phyloP scores from a whole-genome alignment of 2,888 invertebrate genomes.

The Luperina testacea region DNA sequence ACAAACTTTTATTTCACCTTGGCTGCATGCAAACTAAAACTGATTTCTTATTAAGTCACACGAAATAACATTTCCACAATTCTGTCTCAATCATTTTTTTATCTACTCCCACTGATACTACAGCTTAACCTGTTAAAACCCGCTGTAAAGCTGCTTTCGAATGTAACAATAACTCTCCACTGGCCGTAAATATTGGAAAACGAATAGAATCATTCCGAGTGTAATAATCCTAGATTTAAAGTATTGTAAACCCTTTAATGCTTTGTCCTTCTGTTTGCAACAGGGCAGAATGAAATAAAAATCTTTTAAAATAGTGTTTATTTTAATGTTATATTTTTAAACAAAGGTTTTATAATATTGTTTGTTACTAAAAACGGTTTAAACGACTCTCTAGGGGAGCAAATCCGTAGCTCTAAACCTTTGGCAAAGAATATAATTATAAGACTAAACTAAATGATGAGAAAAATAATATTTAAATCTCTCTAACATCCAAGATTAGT shows the following conservation, averaged over 20 bases:
- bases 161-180: slow-evolving; percentile 61
- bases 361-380: not conserved
- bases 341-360: not conserved
- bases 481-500: not conserved
- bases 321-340: not conserved
- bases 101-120: not conserved
- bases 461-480: not conserved
- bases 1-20: not conserved
- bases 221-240: slow-evolving; percentile 69
- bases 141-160: slow-evolving; percentile 33
- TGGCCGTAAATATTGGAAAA: slow-evolving; percentile 66
- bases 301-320: slow-evolving; percentile 23
- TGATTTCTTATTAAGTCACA: not conserved
- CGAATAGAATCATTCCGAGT: slow-evolving; percentile 62
- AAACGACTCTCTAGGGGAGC: not conserved
- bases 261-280: slow-evolving; percentile 27
- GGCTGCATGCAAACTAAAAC: not conserved
- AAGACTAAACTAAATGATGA: not conserved
- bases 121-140: slow-evolving; percentile 27
- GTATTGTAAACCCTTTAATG: slow-evolving; percentile 42
- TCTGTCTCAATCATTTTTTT: not conserved
- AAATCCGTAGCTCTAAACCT: not conserved
- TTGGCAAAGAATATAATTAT: too few relatives aligned
- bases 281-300: slow-evolving; percentile 14
- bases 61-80: not conserved